Evolutionary conservation across 2,888 invertebrate genomes (phyloP).

Genomic region (Cantharis rustica): DNA sequence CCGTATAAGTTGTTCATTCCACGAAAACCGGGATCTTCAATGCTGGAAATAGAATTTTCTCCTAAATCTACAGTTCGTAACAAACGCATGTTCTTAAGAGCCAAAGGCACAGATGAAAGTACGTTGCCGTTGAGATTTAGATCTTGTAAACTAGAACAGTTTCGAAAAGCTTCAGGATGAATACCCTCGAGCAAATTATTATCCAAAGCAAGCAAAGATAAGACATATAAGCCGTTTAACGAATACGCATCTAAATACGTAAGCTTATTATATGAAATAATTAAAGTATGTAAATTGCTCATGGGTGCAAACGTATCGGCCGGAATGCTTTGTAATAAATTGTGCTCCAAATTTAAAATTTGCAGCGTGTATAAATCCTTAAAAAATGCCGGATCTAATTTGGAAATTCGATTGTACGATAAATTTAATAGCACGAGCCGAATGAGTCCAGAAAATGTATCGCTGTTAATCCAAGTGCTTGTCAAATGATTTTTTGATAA

Average conservation of each 20-base stretch:
- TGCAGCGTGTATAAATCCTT: slow-evolving; percentile 84
- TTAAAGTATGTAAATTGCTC: slow-evolving; percentile 89
- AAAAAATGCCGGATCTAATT: slow-evolving; percentile 82
- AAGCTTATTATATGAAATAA: slow-evolving; percentile 84
- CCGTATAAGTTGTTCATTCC: slow-evolving; percentile 87
- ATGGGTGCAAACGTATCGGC: slow-evolving; percentile 88
- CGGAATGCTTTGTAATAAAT: slow-evolving; percentile 80
- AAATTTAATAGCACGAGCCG: slow-evolving; percentile 85
- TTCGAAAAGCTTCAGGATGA: slow-evolving; percentile 86
- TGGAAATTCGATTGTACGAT: slow-evolving; percentile 81
- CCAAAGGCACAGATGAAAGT: slow-evolving; percentile 78
- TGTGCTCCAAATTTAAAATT: slow-evolving; percentile 83
- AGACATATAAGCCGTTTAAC: slow-evolving; percentile 84
- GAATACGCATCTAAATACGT: slow-evolving; percentile 84
- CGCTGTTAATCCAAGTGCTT: slow-evolving; percentile 83
- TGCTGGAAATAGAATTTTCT: slow-evolving; percentile 82
- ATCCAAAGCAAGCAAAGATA: slow-evolving; percentile 83
- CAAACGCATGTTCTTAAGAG: slow-evolving; percentile 82
- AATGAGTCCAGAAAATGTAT: slow-evolving; percentile 86
- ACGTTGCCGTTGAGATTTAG: slow-evolving; percentile 88
- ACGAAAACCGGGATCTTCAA: slow-evolving; percentile 82
- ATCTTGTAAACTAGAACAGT: slow-evolving; percentile 89
- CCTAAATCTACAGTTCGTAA: slow-evolving; percentile 88
- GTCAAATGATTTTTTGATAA: slow-evolving; percentile 85
- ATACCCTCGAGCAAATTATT: slow-evolving; percentile 83